A percentile compares a stretch with the other conserved stretches of the same genome.
phyloP scores from a whole-genome alignment of 1,140 invertebrate genomes.

The Eufriesea mexicana region DNA sequence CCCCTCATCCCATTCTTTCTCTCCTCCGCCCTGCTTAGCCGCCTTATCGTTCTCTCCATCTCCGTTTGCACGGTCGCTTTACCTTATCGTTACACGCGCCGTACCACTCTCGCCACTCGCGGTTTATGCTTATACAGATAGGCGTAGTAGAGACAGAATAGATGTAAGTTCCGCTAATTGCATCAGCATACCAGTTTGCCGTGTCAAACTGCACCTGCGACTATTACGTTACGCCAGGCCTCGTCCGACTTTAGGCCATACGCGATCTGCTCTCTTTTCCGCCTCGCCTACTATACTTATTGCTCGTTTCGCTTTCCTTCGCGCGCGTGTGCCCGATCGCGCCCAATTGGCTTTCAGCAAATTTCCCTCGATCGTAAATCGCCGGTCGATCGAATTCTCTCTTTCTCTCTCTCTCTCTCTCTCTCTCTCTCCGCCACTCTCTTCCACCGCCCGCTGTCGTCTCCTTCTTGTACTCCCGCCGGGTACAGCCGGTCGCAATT shows the following conservation, averaged over 20 bases:
- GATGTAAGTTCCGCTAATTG: conserved; percentile 74
- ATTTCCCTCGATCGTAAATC: conserved; percentile 32
- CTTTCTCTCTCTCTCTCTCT: neutral
- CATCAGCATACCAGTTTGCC: conserved; percentile 77
- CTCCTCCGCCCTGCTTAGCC: neutral
- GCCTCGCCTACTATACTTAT: too few relatives aligned
- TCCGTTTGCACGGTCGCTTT: conserved; percentile 23
- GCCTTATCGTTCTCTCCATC: conserved; percentile 12
- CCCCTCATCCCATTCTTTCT: conserved; percentile 26
- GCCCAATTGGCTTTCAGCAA: neutral
- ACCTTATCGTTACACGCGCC: conserved; percentile 43
- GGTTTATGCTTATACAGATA: conserved; percentile 52
- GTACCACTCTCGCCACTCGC: conserved; percentile 17
- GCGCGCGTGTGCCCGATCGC: neutral
- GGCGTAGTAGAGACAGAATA: conserved; percentile 65
- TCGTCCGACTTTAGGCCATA: neutral
- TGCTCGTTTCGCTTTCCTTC: neutral
- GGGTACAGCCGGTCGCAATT: conserved; percentile 69
- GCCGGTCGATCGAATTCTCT: conserved; percentile 51
- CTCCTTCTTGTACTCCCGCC: conserved; percentile 28
- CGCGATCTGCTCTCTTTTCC: conserved; percentile 14
- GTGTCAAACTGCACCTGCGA: conserved; percentile 75
- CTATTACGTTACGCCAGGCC: conserved; percentile 53
- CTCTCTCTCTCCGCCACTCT: neutral
- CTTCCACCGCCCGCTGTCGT: conserved; percentile 10